Base-by-base conservation (phyloP, 2,113 vertebrate genomes). In the Rhinichthys klamathensis region DNA sequence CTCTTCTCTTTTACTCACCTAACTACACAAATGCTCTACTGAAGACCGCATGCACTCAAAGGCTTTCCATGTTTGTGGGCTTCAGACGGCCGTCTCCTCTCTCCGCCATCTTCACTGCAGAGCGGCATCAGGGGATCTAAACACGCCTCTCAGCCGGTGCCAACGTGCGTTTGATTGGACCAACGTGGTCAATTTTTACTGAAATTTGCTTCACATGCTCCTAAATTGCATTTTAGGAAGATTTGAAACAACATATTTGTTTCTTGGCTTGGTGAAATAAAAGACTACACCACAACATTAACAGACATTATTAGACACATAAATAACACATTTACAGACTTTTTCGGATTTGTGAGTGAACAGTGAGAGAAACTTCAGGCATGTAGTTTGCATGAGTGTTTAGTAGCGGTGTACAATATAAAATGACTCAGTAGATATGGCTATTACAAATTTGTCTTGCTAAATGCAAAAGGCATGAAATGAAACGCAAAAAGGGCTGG, bases 51-150 rank as follows among this genome's bases (percentile, higher is more conserved):
- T 32, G 8, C 11, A 67, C 61, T 78, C 15, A 69, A n/a, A 46
- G 11, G 51, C 11, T n/a, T 81, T 82, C 44, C 77, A 35, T 7
- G 21, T 35, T 21, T 16, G 73, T 67, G 51, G 4, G 49, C 11
- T 61, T 67, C 56, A 74, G 67, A 67, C 49, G 23, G 30, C 72
- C 85, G 35, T 76, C 73, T 82, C 74, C 74, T 82, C 32, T 73
- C 74, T 65, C 85, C 88, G 88, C 88, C 88, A 89, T 89, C 78
- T 87, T 89, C 73, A 56, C 30, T 72, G 67, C 80, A 83, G 27
- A n/a, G 72, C 58, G 27, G 23, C 77, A 80, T 25, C 77, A 61
- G 35, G 3, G 67, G 35, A 74, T 27, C 77, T 18, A 32, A 80
- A 65, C 78, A 80, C 78, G 78, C 78, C 78, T 49, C 60, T 80